phyloP scores from a whole-genome alignment of 2,888 invertebrate species.

The Ceramica pisi region DNA sequence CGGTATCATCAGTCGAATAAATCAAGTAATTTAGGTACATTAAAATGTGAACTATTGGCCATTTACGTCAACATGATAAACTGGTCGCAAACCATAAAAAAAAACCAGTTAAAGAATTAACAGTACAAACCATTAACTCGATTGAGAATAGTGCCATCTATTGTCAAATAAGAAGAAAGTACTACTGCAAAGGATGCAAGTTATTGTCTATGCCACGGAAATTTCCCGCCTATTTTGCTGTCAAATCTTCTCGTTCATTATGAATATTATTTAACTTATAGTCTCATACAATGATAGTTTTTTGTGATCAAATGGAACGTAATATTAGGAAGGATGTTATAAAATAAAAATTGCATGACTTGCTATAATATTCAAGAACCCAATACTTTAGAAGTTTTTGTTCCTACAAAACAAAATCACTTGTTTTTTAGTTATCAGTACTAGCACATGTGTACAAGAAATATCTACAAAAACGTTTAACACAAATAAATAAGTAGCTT shows the following conservation, averaged over 20 bases:
- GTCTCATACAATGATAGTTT: background rate
- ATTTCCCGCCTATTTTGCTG: conserved; percentile 30
- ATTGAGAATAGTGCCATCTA: conserved; percentile 31
- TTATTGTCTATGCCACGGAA: background rate
- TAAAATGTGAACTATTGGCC: conserved; percentile 21
- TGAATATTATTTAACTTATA: background rate
- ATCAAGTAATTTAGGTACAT: conserved; percentile 31
- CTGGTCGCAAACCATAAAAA: background rate
- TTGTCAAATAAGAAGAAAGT: conserved; percentile 15
- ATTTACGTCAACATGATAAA: conserved; percentile 23
- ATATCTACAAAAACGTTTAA: conserved; percentile 18
- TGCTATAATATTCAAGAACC: conserved; percentile 7
- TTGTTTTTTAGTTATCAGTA: conserved; percentile 1
- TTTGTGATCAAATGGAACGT: background rate
- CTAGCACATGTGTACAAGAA: conserved; percentile 2
- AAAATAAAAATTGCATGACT: conserved; percentile 6
- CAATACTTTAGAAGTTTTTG: conserved; percentile 22
- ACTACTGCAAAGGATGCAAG: background rate
- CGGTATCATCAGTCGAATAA: conserved; percentile 21
- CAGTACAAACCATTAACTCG: background rate
- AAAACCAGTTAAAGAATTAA: background rate
- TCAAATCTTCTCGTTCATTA: background rate
- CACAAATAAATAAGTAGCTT: background rate
- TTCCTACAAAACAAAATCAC: conserved; percentile 5
- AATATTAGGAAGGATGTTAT: conserved; percentile 15